Conservation (phyloP, 2,797 vertebrate genomes). For the Spinus pinus region DNA sequence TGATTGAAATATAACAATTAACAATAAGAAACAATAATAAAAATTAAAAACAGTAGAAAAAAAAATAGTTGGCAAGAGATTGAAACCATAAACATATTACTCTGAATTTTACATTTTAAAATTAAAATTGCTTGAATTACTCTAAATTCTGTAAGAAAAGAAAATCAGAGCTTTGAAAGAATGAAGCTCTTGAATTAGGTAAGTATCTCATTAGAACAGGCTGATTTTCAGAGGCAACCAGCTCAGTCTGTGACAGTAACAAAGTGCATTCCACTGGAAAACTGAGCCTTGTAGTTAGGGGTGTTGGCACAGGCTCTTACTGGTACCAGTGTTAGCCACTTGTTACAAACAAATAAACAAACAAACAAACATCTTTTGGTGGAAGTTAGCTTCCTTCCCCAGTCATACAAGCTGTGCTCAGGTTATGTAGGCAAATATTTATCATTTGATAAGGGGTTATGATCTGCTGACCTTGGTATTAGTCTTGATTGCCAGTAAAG, state of each 20-base stretch:
- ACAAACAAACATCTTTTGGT: neutral
- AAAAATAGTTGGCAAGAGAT: neutral
- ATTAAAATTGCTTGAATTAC: neutral
- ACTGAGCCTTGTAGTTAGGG: neutral
- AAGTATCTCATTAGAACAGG: neutral
- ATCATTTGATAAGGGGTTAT: conserved; percentile 38
- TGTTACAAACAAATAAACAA: neutral
- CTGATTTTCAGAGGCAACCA: neutral
- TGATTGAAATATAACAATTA: conserved; percentile 13
- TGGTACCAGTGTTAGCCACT: neutral
- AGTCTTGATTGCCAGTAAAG: neutral
- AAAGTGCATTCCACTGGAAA: neutral
- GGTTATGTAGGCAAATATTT: conserved; percentile 42
- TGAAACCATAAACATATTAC: neutral
- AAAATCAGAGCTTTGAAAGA: neutral
- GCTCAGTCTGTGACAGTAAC: neutral
- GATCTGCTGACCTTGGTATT: conserved; percentile 58
- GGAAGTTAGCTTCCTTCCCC: conserved; percentile 40
- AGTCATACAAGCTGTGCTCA: neutral
- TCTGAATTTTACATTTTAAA: neutral
- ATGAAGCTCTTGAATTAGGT: neutral
- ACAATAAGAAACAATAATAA: neutral
- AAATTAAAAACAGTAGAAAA: neutral
- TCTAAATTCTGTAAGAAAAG: neutral
- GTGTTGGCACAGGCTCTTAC: rapidly evolving